Evolutionary conservation across 2,888 invertebrate genomes (phyloP), one percentile per base, ranked within the genome.

Genomic region (Noctua pronuba): DNA sequence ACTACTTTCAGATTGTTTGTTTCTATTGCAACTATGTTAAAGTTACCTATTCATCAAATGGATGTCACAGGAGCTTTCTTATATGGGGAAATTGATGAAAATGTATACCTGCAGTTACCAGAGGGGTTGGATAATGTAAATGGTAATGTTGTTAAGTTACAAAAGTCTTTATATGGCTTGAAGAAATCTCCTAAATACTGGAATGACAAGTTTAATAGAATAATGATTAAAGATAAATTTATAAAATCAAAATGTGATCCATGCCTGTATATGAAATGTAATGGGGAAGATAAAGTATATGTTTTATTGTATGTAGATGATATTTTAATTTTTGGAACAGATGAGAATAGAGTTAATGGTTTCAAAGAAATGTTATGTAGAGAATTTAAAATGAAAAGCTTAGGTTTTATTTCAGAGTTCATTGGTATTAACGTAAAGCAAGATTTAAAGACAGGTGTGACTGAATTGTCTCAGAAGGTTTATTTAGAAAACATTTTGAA

Each of bases 41-140:
- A 74, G 16, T 24, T 79, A 55, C 58, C 71, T 21, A 35, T 81
- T 31, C 31, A 28, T n/a, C 77, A 81, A 75, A 77, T 87, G 85
- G 87, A 86, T 80, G 82, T 62, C 2, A 75, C 41, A 4, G 38
- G 68, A 8, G 82, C 88, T 0, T 90, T 89, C 55, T 55, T 90
- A 10, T 80, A 89, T 84, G 88, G 89, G 0, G 66, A 83, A 4
- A 86, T 90, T 13, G 64, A 87, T 41, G 84, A 84, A 62, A 68
- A 78, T 24, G 84, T 88, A 0, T 88, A 86, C 70, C 5, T 90
- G 44, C 62, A 68, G 31, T 68, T 80, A 21, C 86, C 89, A 64
- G 79, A 86, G 35, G 35, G 35, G 35, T 35, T 35, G 35, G 35
- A 5, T 35, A 35, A 35, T 35, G 35, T 2, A 35, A 35, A 35